Evolutionary conservation across 2,113 vertebrate genomes (phyloP), one percentile per base, ranked within the genome.

Genomic region (Siphamia tubifer): DNA sequence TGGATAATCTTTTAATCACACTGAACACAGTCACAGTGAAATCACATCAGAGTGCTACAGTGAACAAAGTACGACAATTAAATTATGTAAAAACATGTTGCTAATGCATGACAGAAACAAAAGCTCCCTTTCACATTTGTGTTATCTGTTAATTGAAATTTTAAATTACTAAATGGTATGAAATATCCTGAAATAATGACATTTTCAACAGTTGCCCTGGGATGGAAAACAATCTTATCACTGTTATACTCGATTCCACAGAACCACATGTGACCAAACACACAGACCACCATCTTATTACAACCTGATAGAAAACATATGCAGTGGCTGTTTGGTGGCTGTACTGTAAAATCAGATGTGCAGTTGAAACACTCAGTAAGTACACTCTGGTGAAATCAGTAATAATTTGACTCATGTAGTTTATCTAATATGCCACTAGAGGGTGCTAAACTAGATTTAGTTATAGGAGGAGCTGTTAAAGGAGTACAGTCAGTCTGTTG

Each of bases 401-500:
- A 12, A 13, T 1, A 43, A 20, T 17, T 40, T 8, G 4, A 13
- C 6, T 11, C 0, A 16, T 76, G 73, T 16, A 45, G 47, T 81
- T 65, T 15, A 2, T 0, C 13, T 1, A 0, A 35, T 10, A 6
- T 1, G 5, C 83, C 87, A 74, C 81, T 13, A 79, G 87, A 84
- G 66, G 77, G 79, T 13, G 81, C 55, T 42, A 10, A 40, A 40
- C 12, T 3, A 11, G 71, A 32, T 15, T 48, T 15, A 47, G 69
- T 43, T 51, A 57, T 24, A 30, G 13, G 12, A 1, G 4, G 51
- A 23, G 1, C 1, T 5, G 19, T 34, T 10, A 11, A 32, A 9
- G n/a, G 24, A 48, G 30, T 6, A 2, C 23, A 36, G 24, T 42
- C 6, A 17, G 36, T 8, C 10, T 48, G 53, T 20, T 17, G 7